phyloP scores from a whole-genome alignment of 2,113 vertebrate genomes.

The Gnathonemus echidnorhynchus region DNA sequence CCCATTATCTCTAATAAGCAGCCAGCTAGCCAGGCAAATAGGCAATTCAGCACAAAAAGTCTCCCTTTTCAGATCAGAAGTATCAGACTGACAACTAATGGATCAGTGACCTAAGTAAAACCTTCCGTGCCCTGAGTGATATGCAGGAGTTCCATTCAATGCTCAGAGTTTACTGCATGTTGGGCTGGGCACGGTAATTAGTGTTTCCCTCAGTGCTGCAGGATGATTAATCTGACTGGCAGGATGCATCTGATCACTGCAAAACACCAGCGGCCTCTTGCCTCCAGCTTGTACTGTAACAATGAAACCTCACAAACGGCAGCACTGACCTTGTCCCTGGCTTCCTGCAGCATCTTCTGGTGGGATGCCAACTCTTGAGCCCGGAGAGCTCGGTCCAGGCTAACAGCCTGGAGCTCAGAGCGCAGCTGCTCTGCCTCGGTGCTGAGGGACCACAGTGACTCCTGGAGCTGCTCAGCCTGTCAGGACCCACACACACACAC shows the following conservation, averaged over 20 bases:
- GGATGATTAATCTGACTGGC: background rate
- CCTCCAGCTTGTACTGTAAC: background rate
- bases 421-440: constrained; percentile 47
- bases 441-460: constrained; percentile 32
- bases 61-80: background rate
- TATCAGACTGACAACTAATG: background rate
- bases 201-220: background rate
- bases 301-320: background rate
- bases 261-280: background rate
- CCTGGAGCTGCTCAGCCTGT: constrained; percentile 54
- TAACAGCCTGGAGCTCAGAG: constrained; percentile 42
- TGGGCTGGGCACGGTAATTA: background rate
- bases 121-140: background rate
- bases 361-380: constrained; percentile 40
- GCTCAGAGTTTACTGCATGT: background rate
- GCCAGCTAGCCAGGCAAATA: background rate
- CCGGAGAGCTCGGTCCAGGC: constrained; percentile 42
- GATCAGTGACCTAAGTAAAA: background rate
- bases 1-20: background rate
- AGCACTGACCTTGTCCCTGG: constrained; percentile 46
- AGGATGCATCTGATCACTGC: background rate
- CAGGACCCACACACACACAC: background rate
- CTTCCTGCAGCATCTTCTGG: constrained; percentile 44
- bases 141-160: background rate
- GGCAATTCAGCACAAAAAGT: background rate